Evolutionary conservation across 2,888 invertebrate genomes (phyloP), one percentile per base, ranked within the genome.

Genomic region (Phortica magna): DNA sequence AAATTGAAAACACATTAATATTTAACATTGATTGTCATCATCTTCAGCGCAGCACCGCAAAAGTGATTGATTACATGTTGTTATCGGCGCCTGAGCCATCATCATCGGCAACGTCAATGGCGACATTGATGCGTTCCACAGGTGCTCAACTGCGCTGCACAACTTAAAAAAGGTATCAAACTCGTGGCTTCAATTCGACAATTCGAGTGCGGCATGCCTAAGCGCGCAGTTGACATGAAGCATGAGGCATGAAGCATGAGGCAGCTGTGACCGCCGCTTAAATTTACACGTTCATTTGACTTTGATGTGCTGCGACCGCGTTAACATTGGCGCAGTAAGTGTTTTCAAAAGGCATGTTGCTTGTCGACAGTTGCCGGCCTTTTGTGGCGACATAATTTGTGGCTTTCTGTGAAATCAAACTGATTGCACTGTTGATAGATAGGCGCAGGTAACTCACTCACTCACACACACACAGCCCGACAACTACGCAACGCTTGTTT

Each of bases 1-100:
- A 31, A 31, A 48, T 14, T 14, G 48, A 14, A 48, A 48, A 12
- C 7, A 48, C 10, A 48, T 14, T 48, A 48, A 48, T 9, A 48
- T 9, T 14, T 12, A 48, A 48, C 48, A 48, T 48, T 48, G 14
- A 48, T 48, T 48, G 48, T 48, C 48, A 12, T 48, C 48, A 9
- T 48, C 14, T 48, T 48, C 48, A 14, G 48, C 14, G 48, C 48
- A 6, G 9, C 48, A 48, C 31, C 70, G n/a, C 70, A 71, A 71
- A 71, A 71, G 70, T 71, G 70, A 71, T 71, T 71, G 70, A 71
- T 71, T 71, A 71, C 53, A 22, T 55, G 70, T 31, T 53, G 39
- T 17, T 53, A 67, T 31, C 31, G 31, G 2, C 31, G 31, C 31
- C 31, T 31, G 31, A 31, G 68, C 17, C 43, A 48, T 22, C 31